Evolutionary conservation across 23 tunicate genomes (phyloP), one percentile per base, ranked within the genome.

Genomic region (Aplidium turbinatum): DNA sequence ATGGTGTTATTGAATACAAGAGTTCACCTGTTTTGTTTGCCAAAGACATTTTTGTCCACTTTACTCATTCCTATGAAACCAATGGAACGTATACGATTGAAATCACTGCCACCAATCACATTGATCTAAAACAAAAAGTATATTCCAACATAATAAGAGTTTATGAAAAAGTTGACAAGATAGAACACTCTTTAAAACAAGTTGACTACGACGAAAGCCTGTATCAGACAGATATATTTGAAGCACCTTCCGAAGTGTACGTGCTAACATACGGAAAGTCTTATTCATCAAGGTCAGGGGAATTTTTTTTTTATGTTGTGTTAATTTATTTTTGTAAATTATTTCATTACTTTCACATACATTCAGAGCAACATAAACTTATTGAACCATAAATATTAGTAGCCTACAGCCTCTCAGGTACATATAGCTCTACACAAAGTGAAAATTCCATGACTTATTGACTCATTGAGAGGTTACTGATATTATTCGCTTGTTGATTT

Each of bases 41-140:
- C 18, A 56, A 53, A 23, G 78, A 67, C 1, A 19, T 70, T 7
- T 30, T 63, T n/a, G 79, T 62, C 4, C 7, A 48, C 28, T 75
- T 81, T 47, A 13, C 31, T 21, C 87, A 88, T 58, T 11, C 68
- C 2, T 88, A 80, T 57, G 11, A 66, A 21, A 39, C 33, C 32
- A 33, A 38, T 23, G 96, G 96, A 3, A 40, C 70, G 34, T 88
- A 88, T 45, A 64, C 66, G 7, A 29, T 81, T 26, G 24, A 16
- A 1, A 35, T 88, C 1, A 57, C 30, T 19, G 87, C 86, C 0
- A 5, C n/a, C 13, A 88, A 88, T 58, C 36, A 54, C 11, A 52
- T 88, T 40, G 73, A 81, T 73, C 26, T 42, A 31, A 27, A 3
- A 20, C 50, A 30, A 4, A 13, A 35, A 26, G 29, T 47, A 18